Evolutionary conservation across 1,140 invertebrate species (phyloP), one percentile per base, ranked within the genome.

Genomic region (Conus betulinus): DNA sequence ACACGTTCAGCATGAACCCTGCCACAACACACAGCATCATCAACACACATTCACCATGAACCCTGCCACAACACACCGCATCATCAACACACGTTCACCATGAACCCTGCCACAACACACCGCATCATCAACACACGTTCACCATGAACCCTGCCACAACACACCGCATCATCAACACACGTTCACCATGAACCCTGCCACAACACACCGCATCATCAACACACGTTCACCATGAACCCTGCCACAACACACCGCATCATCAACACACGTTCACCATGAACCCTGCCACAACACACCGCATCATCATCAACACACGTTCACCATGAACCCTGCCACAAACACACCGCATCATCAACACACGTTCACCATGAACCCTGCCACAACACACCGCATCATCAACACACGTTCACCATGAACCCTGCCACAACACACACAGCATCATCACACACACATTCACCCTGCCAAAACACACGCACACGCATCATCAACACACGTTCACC

Each of bases 1-100:
- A 90, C 55, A 90, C 71, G 27, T 90, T 90, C 84, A 89, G 53
- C 90, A 90, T 90, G 78, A 82, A 90, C 2, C 87, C 67, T 71
- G 23, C 57, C 11, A 11, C 11, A 11, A 71, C 67, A 71, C 67
- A 71, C 67, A 3, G 11, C 11, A 20, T 17, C 67, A 71, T 11
- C 17, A 20, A 63, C 60, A 63, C 60, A 63, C 60, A 4, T 71
- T 71, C 67, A 71, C 17, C 67, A 71, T 71, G 67, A 71, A 71
- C 67, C 67, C 67, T 71, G 23, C 67, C 11, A 11, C 60, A 39
- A 63, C 60, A 63, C 60, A 63, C 11, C 1, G 60, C 17, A 20
- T 63, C 17, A 20, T 13, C 60, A 11, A 63, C 60, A 63, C 60
- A 63, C 60, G 8, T 71, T 71, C 8, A 71, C 17, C 67, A 5